Evolutionary conservation across 2,888 invertebrate genomes (phyloP).

Genomic region (Aphidius colemani): DNA sequence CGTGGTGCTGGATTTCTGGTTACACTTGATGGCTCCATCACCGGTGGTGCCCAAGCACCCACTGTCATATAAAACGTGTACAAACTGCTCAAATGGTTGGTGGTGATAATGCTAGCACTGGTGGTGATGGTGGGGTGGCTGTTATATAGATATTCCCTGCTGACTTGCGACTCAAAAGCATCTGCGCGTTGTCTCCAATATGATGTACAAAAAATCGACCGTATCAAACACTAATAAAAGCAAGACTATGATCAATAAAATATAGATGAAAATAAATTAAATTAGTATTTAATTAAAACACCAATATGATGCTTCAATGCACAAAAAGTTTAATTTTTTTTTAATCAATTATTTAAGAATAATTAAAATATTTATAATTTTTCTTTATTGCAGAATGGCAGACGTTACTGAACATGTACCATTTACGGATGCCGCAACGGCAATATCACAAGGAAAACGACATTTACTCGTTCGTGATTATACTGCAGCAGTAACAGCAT

Average conservation of each 20-base stretch:
- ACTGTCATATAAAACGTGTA: slow-evolving; percentile 30
- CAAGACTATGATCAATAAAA: neutral
- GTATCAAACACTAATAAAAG: neutral
- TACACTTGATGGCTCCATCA: slow-evolving; percentile 54
- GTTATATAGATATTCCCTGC: slow-evolving; percentile 21
- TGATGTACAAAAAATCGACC: slow-evolving; percentile 36
- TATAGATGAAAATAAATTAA: too few relatives aligned
- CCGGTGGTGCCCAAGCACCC: slow-evolving; percentile 49
- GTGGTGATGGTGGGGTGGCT: slow-evolving; percentile 32
- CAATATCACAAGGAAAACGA: slow-evolving; percentile 76
- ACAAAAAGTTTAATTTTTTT: slow-evolving; percentile 11
- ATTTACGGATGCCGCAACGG: slow-evolving; percentile 63
- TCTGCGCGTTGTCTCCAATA: slow-evolving; percentile 29
- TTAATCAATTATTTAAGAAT: too few relatives aligned
- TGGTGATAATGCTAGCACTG: slow-evolving; percentile 1
- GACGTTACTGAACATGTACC: slow-evolving; percentile 61
- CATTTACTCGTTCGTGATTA: slow-evolving; percentile 80
- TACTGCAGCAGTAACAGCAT: slow-evolving; percentile 71
- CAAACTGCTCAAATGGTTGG: too few relatives aligned
- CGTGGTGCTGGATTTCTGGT: slow-evolving; percentile 55
- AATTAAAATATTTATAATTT: slow-evolving; percentile 2
- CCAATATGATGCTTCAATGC: too few relatives aligned
- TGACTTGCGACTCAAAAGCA: slow-evolving; percentile 25
- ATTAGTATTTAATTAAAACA: too few relatives aligned
- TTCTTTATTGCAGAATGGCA: slow-evolving; percentile 60